A percentile compares a stretch with the other conserved stretches of the same genome.
These are phyloP conservation scores for Serinus canaria DNA, from an alignment of 2,113 vertebrate genomes.

Conservation along the genomic window DNA sequence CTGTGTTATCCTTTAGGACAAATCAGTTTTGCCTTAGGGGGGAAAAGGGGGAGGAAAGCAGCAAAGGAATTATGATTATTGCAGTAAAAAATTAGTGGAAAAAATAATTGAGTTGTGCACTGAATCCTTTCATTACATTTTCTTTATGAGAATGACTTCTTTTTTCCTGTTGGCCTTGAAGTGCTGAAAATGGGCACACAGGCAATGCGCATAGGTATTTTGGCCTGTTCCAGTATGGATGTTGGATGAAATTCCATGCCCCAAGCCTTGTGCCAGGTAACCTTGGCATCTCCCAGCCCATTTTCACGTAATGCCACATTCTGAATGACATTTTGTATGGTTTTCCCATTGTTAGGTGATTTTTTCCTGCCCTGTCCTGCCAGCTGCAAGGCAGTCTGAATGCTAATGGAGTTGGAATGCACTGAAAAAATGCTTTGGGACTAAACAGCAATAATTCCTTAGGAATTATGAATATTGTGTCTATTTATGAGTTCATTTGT, in stretches of 20 bases:
- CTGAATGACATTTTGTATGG: slow-evolving; percentile 12
- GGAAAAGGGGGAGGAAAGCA: not conserved
- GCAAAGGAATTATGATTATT: not conserved
- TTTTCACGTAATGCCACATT: slow-evolving; percentile 30
- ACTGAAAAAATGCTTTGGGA: not conserved
- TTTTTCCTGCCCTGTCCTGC: slow-evolving; percentile 11
- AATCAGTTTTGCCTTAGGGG: not conserved
- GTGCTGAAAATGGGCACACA: slow-evolving; percentile 66
- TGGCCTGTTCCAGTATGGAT: slow-evolving; percentile 71
- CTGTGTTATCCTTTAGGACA: not conserved
- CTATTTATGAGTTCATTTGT: slow-evolving; percentile 8
- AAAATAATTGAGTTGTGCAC: not conserved
- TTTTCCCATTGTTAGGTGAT: not conserved
- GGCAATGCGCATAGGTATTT: slow-evolving; percentile 46
- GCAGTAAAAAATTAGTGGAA: not conserved
- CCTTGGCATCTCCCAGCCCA: not conserved
- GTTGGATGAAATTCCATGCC: slow-evolving; percentile 80
- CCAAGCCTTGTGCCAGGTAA: slow-evolving; percentile 77
- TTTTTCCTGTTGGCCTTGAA: slow-evolving; percentile 24
- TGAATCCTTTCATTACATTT: not conserved
- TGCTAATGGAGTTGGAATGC: slow-evolving; percentile 55
- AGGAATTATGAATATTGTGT: slow-evolving; percentile 23
- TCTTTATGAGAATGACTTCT: not conserved
- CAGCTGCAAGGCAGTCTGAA: slow-evolving; percentile 53
- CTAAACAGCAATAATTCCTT: slow-evolving; percentile 25